phyloP scores from a whole-genome alignment of 2,797 vertebrate species.

The Enteromius paludinosus region DNA sequence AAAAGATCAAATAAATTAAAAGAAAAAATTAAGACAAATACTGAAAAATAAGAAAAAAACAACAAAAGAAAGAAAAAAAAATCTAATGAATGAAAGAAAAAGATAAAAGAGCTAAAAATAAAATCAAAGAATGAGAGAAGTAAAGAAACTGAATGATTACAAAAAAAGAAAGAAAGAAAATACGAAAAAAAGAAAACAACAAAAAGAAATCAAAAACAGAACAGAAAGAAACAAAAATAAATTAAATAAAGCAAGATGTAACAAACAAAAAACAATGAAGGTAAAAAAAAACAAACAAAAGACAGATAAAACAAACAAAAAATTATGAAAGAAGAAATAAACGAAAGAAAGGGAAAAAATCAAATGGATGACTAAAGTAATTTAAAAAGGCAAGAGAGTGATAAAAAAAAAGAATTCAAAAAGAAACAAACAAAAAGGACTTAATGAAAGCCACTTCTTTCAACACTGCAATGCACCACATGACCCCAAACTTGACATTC shows the following conservation, averaged over 20 bases:
- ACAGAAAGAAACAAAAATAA: neutral
- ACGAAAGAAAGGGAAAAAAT: neutral
- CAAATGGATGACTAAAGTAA: neutral
- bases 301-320: neutral
- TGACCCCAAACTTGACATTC: constrained; percentile 57
- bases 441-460: constrained; percentile 65
- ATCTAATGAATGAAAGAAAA: no score
- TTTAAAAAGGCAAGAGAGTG: neutral
- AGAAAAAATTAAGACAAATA: no score
- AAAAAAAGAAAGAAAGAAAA: neutral
- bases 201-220: neutral
- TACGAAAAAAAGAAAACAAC: neutral
- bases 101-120: no score
- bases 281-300: neutral
- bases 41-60: no score
- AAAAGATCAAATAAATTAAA: no score
- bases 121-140: neutral
- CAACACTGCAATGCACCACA: constrained; percentile 37
- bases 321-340: neutral
- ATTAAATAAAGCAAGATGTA: neutral
- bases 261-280: neutral
- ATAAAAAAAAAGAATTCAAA: no score
- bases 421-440: neutral
- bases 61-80: no score
- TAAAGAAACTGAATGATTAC: neutral